phyloP scores from a whole-genome alignment of 2,113 vertebrate species.

The Callaeas wilsoni region DNA sequence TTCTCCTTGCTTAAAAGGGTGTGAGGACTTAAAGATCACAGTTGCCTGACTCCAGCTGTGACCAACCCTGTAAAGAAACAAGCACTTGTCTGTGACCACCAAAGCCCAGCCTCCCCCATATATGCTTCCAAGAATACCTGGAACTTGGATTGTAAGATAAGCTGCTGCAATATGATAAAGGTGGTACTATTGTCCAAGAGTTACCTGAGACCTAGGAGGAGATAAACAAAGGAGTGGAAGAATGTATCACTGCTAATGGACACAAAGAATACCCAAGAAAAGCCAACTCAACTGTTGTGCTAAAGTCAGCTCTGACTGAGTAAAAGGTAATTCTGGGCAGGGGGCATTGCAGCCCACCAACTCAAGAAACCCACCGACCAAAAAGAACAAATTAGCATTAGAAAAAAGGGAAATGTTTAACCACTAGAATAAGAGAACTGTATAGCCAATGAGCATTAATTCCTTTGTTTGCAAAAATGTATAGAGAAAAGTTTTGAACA shows the following conservation, averaged over 20 bases:
- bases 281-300: no score
- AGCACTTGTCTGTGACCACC: fast-evolving
- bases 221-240: neutral
- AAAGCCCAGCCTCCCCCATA: fast-evolving
- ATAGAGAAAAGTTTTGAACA: neutral
- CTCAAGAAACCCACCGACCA: neutral
- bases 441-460: neutral
- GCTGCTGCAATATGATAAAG: neutral
- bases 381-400: no score
- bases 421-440: neutral
- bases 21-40: neutral
- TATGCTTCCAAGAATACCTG: neutral
- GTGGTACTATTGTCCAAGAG: neutral
- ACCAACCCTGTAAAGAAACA: neutral
- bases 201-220: neutral
- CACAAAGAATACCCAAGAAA: neutral
- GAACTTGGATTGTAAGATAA: neutral
- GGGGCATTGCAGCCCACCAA: neutral
- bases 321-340: neutral
- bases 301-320: neutral
- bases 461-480: neutral
- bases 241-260: neutral
- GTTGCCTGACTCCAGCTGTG: neutral
- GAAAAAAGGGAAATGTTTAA: neutral
- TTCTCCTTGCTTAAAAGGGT: neutral